These are phyloP conservation scores for Aphaenogaster floridana DNA, from an alignment of 1,140 invertebrate genomes.

Conservation along the genomic window DNA sequence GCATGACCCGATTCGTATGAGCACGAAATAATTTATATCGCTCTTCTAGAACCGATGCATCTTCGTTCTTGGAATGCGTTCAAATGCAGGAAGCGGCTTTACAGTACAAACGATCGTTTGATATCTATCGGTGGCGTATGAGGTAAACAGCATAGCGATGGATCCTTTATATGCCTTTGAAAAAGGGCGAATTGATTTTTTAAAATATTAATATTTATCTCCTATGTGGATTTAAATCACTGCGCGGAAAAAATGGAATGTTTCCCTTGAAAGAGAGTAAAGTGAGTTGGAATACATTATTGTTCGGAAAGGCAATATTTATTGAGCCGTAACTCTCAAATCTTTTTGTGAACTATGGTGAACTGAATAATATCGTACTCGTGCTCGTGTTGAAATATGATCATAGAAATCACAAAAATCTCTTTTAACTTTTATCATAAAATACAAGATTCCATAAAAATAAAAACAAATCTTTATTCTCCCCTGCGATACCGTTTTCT, in stretches of 20 bases:
- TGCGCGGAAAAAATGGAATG: constrained; percentile 40
- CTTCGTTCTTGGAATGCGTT: constrained; percentile 65
- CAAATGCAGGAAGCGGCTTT: constrained; percentile 63
- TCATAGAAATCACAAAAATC: constrained; percentile 32
- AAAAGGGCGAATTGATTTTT: constrained; percentile 55
- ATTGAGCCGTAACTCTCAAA: constrained; percentile 46
- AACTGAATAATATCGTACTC: constrained; percentile 25
- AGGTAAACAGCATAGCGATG: constrained; percentile 60
- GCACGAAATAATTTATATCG: constrained; percentile 61
- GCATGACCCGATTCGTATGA: constrained; percentile 60
- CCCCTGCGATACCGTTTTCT: background rate
- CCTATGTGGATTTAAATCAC: constrained; percentile 45
- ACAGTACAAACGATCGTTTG: constrained; percentile 57
- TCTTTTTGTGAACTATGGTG: constrained; percentile 42
- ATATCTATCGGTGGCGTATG: constrained; percentile 62
- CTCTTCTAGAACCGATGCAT: constrained; percentile 58
- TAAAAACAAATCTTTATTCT: background rate
- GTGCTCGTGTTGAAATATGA: constrained; percentile 37
- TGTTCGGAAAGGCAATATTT: constrained; percentile 59
- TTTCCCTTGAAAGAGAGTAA: constrained; percentile 50
- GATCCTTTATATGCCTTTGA: constrained; percentile 47
- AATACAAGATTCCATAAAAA: background rate
- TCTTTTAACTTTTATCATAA: constrained; percentile 23
- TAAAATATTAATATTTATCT: constrained; percentile 64
- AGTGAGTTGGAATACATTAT: constrained; percentile 58